Conservation (phyloP, 1,140 invertebrate species). For the Drosophila kepulauana region DNA sequence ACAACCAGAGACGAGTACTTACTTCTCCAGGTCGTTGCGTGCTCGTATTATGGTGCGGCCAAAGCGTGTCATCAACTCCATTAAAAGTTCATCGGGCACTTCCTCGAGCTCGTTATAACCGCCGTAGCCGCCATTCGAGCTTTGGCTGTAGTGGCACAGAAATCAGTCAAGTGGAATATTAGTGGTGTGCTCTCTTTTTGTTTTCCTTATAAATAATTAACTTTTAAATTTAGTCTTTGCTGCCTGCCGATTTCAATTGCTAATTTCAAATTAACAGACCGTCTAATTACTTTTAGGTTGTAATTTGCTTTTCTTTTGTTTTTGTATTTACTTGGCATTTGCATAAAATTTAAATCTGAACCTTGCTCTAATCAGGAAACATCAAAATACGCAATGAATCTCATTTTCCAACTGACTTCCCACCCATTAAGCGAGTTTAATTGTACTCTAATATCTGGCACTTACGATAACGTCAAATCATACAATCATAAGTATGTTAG, state of each 20-base stretch:
- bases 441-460: constrained; percentile 29
- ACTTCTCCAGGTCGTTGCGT: constrained; percentile 87
- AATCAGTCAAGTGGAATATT: constrained; percentile 72
- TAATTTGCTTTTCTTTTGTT: constrained; percentile 48
- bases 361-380: constrained; percentile 16
- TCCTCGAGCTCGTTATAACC: constrained; percentile 77
- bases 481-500: neutral
- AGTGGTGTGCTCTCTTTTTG: constrained; percentile 31
- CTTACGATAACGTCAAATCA: neutral
- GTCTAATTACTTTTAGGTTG: constrained; percentile 61
- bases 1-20: constrained; percentile 54
- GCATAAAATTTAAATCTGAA: constrained; percentile 59
- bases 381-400: constrained; percentile 44
- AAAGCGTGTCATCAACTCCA: constrained; percentile 87
- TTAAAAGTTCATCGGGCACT: constrained; percentile 86
- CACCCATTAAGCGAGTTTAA: constrained; percentile 44
- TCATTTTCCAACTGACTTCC: constrained; percentile 68
- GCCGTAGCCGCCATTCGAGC: constrained; percentile 62
- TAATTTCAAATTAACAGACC: constrained; percentile 37
- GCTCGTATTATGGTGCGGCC: constrained; percentile 87
- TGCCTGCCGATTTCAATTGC: neutral
- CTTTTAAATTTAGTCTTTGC: constrained; percentile 9
- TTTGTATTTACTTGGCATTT: constrained; percentile 37
- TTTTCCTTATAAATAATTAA: constrained; percentile 40
- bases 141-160: constrained; percentile 40